Evolutionary conservation across 2,113 vertebrate species (phyloP).

Genomic region (Actinemys pallida): DNA sequence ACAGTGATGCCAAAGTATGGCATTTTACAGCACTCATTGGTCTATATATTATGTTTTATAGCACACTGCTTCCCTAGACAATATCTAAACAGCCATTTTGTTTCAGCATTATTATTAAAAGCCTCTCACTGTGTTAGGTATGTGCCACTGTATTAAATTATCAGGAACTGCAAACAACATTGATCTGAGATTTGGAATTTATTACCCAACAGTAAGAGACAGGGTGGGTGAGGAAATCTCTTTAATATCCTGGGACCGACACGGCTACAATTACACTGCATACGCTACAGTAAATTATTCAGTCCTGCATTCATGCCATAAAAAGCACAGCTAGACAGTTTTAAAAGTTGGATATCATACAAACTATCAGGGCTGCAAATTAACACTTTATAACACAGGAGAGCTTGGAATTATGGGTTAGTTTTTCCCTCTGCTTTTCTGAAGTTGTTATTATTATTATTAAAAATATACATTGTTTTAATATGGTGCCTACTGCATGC

Average conservation of each 20-base stretch:
- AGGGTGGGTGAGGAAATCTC: not conserved
- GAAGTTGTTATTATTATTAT: not conserved
- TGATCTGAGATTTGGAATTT: not conserved
- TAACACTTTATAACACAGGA: rapidly evolving
- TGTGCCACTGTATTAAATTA: conserved; percentile 18
- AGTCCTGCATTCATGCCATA: not conserved
- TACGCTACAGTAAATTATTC: not conserved
- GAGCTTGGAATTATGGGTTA: not conserved
- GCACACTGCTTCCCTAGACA: conserved; percentile 43
- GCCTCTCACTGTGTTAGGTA: conserved; percentile 7
- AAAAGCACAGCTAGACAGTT: not conserved
- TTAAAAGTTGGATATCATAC: not conserved
- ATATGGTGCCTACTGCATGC: not conserved
- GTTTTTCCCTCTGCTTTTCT: not conserved
- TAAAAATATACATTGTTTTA: not conserved
- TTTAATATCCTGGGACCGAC: not conserved
- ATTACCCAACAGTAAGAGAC: not conserved
- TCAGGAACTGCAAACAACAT: rapidly evolving
- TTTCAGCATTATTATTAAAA: conserved; percentile 19
- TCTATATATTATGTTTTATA: conserved; percentile 24
- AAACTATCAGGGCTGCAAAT: not conserved
- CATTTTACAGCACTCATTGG: conserved; percentile 34
- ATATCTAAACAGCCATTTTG: conserved; percentile 23
- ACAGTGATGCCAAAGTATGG: not conserved
- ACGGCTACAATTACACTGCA: not conserved